Conservation (phyloP, 2,888 invertebrate species). For the Chymomyza amoena region DNA sequence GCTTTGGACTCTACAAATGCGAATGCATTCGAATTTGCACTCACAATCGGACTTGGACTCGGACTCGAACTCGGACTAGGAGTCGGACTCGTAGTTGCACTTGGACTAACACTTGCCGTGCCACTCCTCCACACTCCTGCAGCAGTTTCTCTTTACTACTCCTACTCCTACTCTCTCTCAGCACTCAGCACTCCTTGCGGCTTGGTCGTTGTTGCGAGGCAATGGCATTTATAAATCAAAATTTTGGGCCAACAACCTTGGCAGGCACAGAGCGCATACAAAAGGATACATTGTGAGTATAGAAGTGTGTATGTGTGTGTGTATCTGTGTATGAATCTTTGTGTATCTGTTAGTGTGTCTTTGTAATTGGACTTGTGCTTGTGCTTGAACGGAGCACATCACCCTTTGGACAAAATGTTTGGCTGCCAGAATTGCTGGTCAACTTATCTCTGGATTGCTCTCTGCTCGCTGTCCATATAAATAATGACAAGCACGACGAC, state of each 20-base stretch:
- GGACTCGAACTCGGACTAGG: constrained; percentile 11
- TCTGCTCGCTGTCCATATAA: constrained; percentile 65
- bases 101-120: constrained; percentile 10
- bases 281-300: constrained; percentile 8
- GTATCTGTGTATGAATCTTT: constrained; percentile 10
- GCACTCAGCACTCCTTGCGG: background rate
- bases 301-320: constrained; percentile 24
- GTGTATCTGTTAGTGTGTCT: constrained; percentile 33
- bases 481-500: constrained; percentile 76
- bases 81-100: background rate
- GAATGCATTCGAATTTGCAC: constrained; percentile 8
- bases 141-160: background rate
- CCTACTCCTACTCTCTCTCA: background rate
- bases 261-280: constrained; percentile 33
- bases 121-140: background rate
- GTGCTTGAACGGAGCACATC: constrained; percentile 35
- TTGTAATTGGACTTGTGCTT: constrained; percentile 54
- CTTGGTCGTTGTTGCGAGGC: constrained; percentile 20
- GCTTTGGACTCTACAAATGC: constrained; percentile 9
- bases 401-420: constrained; percentile 27
- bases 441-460: constrained; percentile 57
- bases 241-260: constrained; percentile 72
- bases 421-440: constrained; percentile 50
- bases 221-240: constrained; percentile 74
- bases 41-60: constrained; percentile 7